Conservation (phyloP, 1,140 invertebrate species). For the Amyelois transitella region DNA sequence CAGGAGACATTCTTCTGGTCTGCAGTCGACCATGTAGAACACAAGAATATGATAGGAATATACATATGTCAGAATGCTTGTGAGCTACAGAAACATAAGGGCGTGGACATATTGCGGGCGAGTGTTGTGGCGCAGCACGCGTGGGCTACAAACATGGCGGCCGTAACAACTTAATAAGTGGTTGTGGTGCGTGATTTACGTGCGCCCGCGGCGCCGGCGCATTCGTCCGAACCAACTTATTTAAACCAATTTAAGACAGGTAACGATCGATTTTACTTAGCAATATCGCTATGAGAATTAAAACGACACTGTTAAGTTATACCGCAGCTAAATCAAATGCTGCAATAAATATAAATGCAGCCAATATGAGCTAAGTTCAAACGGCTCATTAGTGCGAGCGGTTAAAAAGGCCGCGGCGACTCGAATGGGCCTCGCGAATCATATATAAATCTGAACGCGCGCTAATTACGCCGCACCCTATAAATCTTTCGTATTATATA, state of each 20-base stretch:
- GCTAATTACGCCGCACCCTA: slow-evolving; percentile 56
- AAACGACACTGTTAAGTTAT: slow-evolving; percentile 19
- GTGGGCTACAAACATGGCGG: slow-evolving; percentile 61
- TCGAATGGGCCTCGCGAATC: slow-evolving; percentile 17
- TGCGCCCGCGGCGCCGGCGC: slow-evolving; percentile 66
- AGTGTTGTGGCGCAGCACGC: slow-evolving; percentile 33
- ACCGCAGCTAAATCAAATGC: slow-evolving; percentile 6
- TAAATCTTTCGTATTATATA: slow-evolving; percentile 56
- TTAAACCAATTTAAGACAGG: slow-evolving; percentile 71
- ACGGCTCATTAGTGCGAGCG: slow-evolving; percentile 43
- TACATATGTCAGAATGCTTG: slow-evolving; percentile 33
- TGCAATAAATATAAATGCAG: slow-evolving; percentile 7
- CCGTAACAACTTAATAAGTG: slow-evolving; percentile 70
- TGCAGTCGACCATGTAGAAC: background rate
- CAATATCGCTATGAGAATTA: slow-evolving; percentile 29
- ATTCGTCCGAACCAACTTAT: slow-evolving; percentile 42
- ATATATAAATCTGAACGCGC: slow-evolving; percentile 42
- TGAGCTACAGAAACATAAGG: slow-evolving; percentile 54
- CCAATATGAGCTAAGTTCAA: slow-evolving; percentile 10
- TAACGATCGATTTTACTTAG: slow-evolving; percentile 66
- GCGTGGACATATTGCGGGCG: slow-evolving; percentile 45
- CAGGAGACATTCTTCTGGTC: too few species aligned
- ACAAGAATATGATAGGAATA: slow-evolving; percentile 33
- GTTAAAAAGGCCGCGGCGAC: slow-evolving; percentile 22
- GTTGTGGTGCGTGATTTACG: slow-evolving; percentile 68